These are phyloP conservation scores for Acrobasis repandana DNA, from an alignment of 2,888 invertebrate species.

Conservation along the genomic window DNA sequence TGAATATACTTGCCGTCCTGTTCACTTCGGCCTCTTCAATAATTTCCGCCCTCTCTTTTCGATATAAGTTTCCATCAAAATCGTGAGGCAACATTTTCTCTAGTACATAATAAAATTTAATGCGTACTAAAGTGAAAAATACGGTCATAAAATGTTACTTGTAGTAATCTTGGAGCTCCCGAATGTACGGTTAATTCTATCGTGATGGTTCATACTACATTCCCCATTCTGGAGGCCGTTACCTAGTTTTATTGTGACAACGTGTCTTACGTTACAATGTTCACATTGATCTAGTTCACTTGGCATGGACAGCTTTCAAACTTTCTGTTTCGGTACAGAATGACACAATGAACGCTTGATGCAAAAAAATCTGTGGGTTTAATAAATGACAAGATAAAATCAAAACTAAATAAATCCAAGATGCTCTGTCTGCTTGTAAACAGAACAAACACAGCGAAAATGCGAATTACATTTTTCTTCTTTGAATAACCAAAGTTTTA, in stretches of 20 bases:
- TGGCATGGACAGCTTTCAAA: no score
- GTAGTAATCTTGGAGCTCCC: slow-evolving; percentile 6
- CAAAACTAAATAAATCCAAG: no score
- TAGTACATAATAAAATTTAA: slow-evolving; percentile 5
- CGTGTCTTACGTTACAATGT: slow-evolving; percentile 4
- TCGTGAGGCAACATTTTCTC: background rate
- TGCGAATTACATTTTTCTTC: no score
- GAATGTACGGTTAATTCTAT: slow-evolving; percentile 10
- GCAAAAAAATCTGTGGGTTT: background rate
- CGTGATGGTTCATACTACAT: slow-evolving; percentile 11
- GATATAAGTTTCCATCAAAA: background rate
- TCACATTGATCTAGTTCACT: slow-evolving; percentile 1
- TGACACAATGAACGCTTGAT: background rate
- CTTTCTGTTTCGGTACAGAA: no score
- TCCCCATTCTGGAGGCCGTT: slow-evolving; percentile 3
- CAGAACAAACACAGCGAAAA: no score
- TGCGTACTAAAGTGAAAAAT: slow-evolving; percentile 7
- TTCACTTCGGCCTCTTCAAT: background rate
- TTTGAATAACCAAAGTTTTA: no score
- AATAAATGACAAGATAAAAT: no score
- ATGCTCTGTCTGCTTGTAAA: no score
- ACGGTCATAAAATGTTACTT: slow-evolving; percentile 1
- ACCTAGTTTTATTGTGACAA: slow-evolving; percentile 15
- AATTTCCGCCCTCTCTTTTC: background rate
- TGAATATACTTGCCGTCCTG: no score